These are phyloP conservation scores for Bucorvus abyssinicus DNA, from an alignment of 2,797 vertebrate species.

Conservation along the genomic window DNA sequence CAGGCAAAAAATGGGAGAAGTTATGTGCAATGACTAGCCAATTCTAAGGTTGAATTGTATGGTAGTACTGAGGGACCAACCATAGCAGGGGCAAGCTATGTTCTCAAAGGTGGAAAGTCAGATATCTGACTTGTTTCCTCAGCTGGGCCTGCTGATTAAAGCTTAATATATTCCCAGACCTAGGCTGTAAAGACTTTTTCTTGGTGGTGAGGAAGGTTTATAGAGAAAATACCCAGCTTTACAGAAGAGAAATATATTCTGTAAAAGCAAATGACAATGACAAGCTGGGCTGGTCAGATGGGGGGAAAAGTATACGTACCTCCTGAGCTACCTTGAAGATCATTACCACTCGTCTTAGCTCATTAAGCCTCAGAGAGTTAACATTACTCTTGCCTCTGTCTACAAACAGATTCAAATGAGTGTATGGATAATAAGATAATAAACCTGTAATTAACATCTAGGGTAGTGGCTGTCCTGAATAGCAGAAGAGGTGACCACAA, in stretches of 20 bases:
- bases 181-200: not conserved
- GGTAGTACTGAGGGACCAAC: not conserved
- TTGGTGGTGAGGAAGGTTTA: not conserved
- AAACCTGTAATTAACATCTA: not conserved
- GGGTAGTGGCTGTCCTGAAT: not conserved
- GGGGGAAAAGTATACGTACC: not conserved
- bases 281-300: not conserved
- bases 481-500: not conserved
- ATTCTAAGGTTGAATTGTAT: not conserved
- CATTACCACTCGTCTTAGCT: not conserved
- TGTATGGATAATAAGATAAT: not conserved
- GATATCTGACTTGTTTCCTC: not conserved
- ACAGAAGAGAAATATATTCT: not conserved
- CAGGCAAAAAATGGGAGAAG: not conserved
- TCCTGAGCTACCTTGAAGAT: not conserved
- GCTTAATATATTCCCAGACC: not conserved
- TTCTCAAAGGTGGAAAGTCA: not conserved
- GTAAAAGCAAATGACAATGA: not conserved
- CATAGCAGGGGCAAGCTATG: not conserved
- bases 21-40: not conserved
- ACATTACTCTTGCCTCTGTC: not conserved
- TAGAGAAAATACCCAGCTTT: not conserved
- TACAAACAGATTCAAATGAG: not conserved
- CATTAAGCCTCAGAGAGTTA: not conserved
- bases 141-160: not conserved